Percentiles rank a stretch among this genome's conserved stretches.
Conservation (phyloP, 2,113 vertebrate genomes). For the Phalacrocorax brasilianus region DNA sequence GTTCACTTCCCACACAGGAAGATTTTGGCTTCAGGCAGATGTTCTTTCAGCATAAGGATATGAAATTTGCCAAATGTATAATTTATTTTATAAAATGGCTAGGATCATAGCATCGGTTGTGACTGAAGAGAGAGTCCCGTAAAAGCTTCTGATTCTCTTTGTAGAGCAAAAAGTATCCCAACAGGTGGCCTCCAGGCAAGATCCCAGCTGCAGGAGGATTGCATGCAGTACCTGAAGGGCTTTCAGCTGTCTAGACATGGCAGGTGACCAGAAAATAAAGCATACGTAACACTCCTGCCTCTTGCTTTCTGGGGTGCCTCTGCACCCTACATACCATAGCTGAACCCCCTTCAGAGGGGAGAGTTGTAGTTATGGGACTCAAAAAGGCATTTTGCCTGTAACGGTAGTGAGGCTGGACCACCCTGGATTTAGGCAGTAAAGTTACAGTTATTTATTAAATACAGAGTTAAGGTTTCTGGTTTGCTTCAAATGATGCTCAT, state of each 20-base stretch:
- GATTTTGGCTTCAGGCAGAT: conserved; percentile 22
- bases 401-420: background rate
- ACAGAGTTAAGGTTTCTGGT: conserved; percentile 15
- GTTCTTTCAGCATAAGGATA: conserved; percentile 15
- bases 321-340: background rate
- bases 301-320: background rate
- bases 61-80: conserved; percentile 6
- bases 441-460: conserved; percentile 15
- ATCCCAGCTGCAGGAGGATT: background rate
- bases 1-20: conserved; percentile 17
- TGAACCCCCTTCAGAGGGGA: background rate
- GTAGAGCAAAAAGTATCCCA: background rate
- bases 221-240: background rate
- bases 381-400: background rate
- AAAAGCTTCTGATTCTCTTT: background rate
- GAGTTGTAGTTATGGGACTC: background rate
- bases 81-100: background rate
- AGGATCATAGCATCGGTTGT: background rate
- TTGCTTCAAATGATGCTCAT: conserved; percentile 30
- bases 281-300: background rate
- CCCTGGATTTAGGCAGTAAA: background rate
- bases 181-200: background rate
- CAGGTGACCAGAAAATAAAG: background rate
- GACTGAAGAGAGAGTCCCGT: background rate
- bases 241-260: background rate